phyloP scores from a whole-genome alignment of 2,888 invertebrate species.

The Dasypogon diadema region DNA sequence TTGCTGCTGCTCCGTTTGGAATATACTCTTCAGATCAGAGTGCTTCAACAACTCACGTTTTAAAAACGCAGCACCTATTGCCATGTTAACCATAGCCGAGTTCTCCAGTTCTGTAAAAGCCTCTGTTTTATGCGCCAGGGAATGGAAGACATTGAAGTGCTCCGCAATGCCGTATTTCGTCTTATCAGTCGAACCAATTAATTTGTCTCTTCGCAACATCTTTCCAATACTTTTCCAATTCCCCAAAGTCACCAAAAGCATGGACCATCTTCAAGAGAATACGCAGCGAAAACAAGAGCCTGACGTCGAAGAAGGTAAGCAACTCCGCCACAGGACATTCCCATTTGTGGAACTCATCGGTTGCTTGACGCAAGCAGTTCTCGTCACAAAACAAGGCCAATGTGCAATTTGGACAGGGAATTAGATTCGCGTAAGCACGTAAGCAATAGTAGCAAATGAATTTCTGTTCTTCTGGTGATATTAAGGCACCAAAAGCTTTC shows the following conservation, averaged over 20 bases:
- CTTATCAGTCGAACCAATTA: slow-evolving; percentile 65
- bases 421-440: slow-evolving; percentile 64
- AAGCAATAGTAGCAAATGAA: slow-evolving; percentile 67
- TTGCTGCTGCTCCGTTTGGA: background rate
- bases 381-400: slow-evolving; percentile 67
- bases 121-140: too few relatives aligned
- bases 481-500: slow-evolving; percentile 76
- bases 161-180: too few relatives aligned
- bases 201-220: slow-evolving; percentile 65
- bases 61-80: background rate
- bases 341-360: slow-evolving; percentile 77
- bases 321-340: slow-evolving; percentile 80
- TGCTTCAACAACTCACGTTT: background rate
- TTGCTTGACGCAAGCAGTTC: slow-evolving; percentile 70
- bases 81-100: background rate
- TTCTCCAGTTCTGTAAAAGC: too few relatives aligned
- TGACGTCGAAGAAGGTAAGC: slow-evolving; percentile 74
- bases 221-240: slow-evolving; percentile 65
- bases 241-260: slow-evolving; percentile 64
- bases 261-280: slow-evolving; percentile 71
- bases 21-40: background rate
- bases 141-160: too few relatives aligned
- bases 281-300: slow-evolving; percentile 78
- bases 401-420: slow-evolving; percentile 67
- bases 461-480: slow-evolving; percentile 65